phyloP scores from a whole-genome alignment of 1,140 invertebrate genomes.

The Hirudo medicinalis region DNA sequence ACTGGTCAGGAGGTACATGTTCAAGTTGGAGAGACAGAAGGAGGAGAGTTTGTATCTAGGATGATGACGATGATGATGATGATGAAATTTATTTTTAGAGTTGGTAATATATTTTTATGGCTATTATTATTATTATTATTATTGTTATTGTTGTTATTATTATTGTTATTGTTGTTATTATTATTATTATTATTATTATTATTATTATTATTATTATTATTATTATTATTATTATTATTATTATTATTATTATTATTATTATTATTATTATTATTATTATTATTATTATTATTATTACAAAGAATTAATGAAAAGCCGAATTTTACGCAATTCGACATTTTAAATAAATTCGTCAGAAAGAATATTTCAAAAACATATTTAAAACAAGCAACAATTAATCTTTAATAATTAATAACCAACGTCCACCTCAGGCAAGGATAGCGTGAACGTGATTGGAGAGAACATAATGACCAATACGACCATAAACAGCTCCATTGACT shows the following conservation, averaged over 20 bases:
- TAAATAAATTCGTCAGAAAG: too few relatives aligned
- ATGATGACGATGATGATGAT: background rate
- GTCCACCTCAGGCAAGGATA: constrained; percentile 8
- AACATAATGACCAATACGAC: constrained; percentile 12
- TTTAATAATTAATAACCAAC: background rate
- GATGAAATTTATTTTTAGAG: background rate
- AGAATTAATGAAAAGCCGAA: too few relatives aligned
- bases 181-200: too few relatives aligned
- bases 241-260: too few relatives aligned
- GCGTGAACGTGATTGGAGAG: constrained; percentile 13
- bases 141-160: background rate
- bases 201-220: too few relatives aligned
- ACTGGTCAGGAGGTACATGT: constrained; percentile 37
- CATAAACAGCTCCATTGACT: background rate
- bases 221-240: too few relatives aligned
- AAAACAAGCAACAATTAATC: background rate
- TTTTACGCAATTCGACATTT: too few relatives aligned
- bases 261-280: too few relatives aligned
- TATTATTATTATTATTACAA: too few relatives aligned
- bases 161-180: too few relatives aligned
- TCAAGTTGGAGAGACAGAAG: constrained; percentile 38
- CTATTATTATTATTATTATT: too few relatives aligned
- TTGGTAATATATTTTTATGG: background rate
- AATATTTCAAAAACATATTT: background rate
- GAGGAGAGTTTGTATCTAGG: constrained; percentile 30